Evolutionary conservation across 2,888 invertebrate species (phyloP), one percentile per base, ranked within the genome.

Genomic region (Tinea trinotella): DNA sequence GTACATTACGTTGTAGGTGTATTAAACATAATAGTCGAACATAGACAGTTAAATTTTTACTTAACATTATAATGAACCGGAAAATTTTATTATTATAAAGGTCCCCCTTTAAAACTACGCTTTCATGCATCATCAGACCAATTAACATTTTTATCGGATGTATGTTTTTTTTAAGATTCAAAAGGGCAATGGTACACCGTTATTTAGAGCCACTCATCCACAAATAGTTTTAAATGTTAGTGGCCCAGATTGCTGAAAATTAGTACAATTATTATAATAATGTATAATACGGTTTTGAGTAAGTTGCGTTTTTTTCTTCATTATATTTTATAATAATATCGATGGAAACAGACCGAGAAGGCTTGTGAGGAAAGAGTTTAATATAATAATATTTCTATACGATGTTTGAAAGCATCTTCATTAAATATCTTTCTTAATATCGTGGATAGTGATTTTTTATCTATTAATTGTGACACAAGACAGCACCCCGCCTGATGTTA

Each of bases 201-300:
- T 19, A 20, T 34, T 53, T 10, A 52, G 49, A 49, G 54, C 52
- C 54, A 56, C 48, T 53, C 44, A 55, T 24, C 17, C 48, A 22
- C 19, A 53, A 35, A 24, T 22, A 35, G 15, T 52, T 10, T 6
- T 30, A 19, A 13, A 5, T 40, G 40, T 22, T 40, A 15, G n/a
- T 40, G 40, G 13, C 40, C 40, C 2, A 40, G 40, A 13, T 30
- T 40, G 7, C 7, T 40, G 13, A n/a, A n/a, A 13, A 40, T 40
- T 12, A 40, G 40, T 40, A 40, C 40, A 40, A 40, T 40, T 40
- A 13, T 40, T 13, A 3, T 40, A 7, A 24, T n/a, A n/a, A n/a
- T 24, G 24, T n/a, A n/a, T 30, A 13, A 40, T 40, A 40, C 6
- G 13, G 40, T 13, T 40, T 40, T n/a, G 13, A 13, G 3, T 40